Conservation (phyloP, 2,113 vertebrate genomes). For the Callospermophilus lateralis region DNA sequence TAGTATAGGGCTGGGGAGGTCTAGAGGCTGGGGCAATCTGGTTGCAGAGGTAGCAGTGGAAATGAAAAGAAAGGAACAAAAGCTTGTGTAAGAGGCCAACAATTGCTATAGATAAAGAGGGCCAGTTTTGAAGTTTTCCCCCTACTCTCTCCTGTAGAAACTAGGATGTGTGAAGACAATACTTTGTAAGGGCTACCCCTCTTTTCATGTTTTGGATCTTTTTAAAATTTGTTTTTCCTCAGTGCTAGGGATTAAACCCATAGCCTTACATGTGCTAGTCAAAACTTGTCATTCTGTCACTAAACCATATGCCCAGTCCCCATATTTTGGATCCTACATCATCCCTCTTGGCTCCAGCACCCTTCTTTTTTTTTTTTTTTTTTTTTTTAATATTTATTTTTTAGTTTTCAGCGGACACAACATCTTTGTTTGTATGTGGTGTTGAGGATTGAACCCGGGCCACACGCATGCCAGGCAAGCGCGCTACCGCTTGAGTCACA, state of each 20-base stretch:
- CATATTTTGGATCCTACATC: not conserved
- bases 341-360: not conserved
- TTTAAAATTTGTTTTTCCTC: too few species aligned
- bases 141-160: not conserved
- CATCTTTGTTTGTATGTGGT: too few species aligned
- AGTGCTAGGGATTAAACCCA: too few species aligned
- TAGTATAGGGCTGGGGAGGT: not conserved
- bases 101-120: not conserved
- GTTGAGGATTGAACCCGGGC: too few species aligned
- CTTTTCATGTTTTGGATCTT: not conserved
- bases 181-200: not conserved
- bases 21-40: not conserved
- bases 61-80: conserved; percentile 4
- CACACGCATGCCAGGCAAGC: too few species aligned
- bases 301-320: too few species aligned
- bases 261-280: too few species aligned
- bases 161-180: not conserved
- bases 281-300: too few species aligned
- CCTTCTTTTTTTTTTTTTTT: not conserved
- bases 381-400: too few species aligned
- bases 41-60: not conserved
- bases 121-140: not conserved
- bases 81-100: not conserved
- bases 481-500: too few species aligned
- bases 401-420: too few species aligned